These are phyloP conservation scores for Pseudorhiza aurosa DNA, from an alignment of 30 jellyfish, hydroid and myxozoan species.

Conservation along the genomic window DNA sequence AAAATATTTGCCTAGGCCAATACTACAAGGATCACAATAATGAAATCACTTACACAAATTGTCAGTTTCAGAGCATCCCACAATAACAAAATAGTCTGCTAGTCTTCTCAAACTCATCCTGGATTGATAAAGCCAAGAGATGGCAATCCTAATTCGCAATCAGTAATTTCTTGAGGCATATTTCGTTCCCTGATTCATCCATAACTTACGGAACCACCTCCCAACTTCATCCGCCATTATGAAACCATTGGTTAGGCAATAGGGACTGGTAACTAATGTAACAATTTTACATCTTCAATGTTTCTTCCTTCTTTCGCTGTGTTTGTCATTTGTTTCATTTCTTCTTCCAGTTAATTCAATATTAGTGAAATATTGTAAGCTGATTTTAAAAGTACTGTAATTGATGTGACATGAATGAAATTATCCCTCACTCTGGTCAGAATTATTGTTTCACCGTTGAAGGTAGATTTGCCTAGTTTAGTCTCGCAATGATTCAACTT, in stretches of 20 bases:
- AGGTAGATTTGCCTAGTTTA: no score
- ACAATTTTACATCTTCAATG: background rate
- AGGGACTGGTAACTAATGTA: constrained; percentile 28
- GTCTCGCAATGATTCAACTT: no score
- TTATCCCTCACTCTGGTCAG: no score
- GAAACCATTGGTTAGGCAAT: background rate
- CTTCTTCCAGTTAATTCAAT: no score
- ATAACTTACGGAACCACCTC: constrained; percentile 23
- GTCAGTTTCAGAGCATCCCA: constrained; percentile 77
- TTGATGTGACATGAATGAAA: no score
- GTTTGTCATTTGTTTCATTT: no score
- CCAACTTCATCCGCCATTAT: constrained; percentile 60
- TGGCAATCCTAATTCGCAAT: background rate
- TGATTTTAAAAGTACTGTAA: no score
- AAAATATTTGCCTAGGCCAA: no score
- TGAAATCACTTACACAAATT: constrained; percentile 47
- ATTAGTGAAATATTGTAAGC: no score
- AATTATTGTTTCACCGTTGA: no score
- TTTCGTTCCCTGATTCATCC: background rate
- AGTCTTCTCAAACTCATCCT: constrained; percentile 69
- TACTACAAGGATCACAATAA: no score
- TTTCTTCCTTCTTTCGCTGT: background rate
- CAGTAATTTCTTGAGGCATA: background rate
- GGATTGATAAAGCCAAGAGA: background rate
- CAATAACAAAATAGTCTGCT: constrained; percentile 85